These are phyloP conservation scores for Choloepus didactylus DNA, from an alignment of 2,797 vertebrate genomes.

Conservation along the genomic window DNA sequence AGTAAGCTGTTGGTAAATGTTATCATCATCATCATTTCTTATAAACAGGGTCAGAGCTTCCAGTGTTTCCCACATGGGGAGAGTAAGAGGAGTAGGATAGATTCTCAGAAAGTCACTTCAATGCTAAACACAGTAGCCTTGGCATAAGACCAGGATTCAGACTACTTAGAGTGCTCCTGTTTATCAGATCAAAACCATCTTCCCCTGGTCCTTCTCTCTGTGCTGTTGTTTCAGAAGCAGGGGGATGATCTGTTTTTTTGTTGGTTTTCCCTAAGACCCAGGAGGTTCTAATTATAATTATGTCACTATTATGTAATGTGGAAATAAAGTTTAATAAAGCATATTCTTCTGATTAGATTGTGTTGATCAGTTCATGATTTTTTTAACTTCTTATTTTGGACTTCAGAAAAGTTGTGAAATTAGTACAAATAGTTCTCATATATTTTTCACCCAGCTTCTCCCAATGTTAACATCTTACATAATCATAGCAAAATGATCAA, in stretches of 20 bases:
- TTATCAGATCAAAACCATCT: background rate
- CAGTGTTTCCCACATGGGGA: background rate
- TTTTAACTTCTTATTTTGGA: background rate
- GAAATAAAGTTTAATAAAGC: background rate
- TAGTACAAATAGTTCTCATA: background rate
- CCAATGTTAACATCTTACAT: too few relatives aligned
- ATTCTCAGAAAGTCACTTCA: background rate
- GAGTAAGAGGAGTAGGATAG: background rate
- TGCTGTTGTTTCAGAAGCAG: background rate
- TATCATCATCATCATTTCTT: background rate
- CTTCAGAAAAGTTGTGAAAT: background rate
- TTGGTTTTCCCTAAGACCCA: background rate
- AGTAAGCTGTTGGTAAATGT: background rate
- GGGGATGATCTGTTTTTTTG: background rate
- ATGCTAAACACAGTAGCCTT: background rate
- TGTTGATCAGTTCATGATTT: background rate
- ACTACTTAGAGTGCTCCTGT: background rate
- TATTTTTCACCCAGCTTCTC: background rate
- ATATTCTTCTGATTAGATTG: slow-evolving; percentile 22
- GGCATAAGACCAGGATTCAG: background rate
- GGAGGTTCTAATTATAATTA: background rate
- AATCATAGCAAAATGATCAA: background rate
- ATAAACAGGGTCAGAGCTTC: background rate
- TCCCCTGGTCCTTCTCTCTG: background rate
- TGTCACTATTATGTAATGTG: background rate